These are phyloP conservation scores for Drosophila sp. DNA, from an alignment of 1,140 invertebrate species.

Conservation along the genomic window DNA sequence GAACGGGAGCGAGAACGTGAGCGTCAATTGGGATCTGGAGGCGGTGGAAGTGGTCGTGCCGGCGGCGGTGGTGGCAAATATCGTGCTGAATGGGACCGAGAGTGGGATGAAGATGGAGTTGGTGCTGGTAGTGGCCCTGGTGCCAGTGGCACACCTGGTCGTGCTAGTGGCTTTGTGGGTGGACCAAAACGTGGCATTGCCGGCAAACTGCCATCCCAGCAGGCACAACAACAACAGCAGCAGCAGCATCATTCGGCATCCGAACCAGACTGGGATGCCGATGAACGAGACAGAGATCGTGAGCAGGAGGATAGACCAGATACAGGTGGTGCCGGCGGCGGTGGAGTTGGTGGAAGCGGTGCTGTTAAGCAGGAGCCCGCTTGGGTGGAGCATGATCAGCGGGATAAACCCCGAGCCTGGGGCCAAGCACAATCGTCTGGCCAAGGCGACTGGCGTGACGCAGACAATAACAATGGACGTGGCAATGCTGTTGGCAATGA, in stretches of 20 bases:
- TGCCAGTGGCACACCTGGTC: constrained; percentile 38
- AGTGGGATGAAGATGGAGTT: constrained; percentile 66
- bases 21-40: constrained; percentile 49
- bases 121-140: constrained; percentile 17
- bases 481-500: constrained; percentile 12
- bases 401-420: constrained; percentile 69
- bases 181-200: constrained; percentile 59
- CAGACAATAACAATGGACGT: constrained; percentile 50
- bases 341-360: neutral
- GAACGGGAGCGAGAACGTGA: constrained; percentile 64
- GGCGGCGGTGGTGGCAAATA: constrained; percentile 49
- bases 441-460: constrained; percentile 69
- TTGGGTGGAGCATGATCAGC: constrained; percentile 75
- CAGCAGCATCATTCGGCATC: constrained; percentile 71
- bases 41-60: constrained; percentile 57
- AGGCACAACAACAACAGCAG: constrained; percentile 27
- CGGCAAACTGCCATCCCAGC: constrained; percentile 35
- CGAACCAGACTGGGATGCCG: constrained; percentile 78
- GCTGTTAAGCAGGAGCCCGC: constrained; percentile 60
- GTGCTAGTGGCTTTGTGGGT: constrained; percentile 66
- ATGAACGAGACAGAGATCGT: constrained; percentile 60
- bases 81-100: constrained; percentile 71
- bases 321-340: constrained; percentile 10
- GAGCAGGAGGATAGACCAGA: constrained; percentile 41
- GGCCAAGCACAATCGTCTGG: constrained; percentile 30